Evolutionary conservation across 92 coral and sea anemone genomes (phyloP).

Genomic region (Hydrozoanthus gracilis): DNA sequence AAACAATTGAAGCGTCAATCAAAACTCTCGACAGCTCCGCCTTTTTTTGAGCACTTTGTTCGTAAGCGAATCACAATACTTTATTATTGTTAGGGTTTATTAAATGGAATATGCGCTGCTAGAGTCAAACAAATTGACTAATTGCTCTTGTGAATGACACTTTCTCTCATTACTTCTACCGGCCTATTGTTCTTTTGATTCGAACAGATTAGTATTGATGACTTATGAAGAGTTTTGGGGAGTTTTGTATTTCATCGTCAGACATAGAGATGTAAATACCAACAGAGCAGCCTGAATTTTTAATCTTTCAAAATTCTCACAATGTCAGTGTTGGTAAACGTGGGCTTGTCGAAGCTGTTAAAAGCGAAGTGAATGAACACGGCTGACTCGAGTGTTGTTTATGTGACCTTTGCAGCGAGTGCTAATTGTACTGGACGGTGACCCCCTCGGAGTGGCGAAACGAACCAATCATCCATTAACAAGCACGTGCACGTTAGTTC

Average conservation of each 20-base stretch:
- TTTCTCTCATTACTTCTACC: constrained; percentile 40
- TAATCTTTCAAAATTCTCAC: no score
- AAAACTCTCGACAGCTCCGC: constrained; percentile 48
- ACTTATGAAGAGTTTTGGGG: neutral
- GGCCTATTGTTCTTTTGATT: neutral
- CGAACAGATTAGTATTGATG: constrained; percentile 14
- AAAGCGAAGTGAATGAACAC: constrained; percentile 3
- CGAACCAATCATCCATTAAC: constrained; percentile 1
- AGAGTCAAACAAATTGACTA: constrained; percentile 58
- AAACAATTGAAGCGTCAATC: constrained; percentile 75
- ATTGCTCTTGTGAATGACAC: constrained; percentile 45
- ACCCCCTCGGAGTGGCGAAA: constrained; percentile 38
- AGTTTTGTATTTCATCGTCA: neutral
- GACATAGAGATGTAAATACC: no score
- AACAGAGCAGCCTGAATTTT: no score
- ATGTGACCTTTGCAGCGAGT: constrained; percentile 33
- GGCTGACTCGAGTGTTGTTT: constrained; percentile 11
- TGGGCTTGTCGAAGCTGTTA: neutral
- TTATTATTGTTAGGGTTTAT: constrained; percentile 49
- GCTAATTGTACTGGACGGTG: constrained; percentile 29
- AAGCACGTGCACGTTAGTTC: constrained; percentile 20
- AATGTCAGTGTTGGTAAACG: neutral
- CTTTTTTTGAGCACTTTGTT: constrained; percentile 42
- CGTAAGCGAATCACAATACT: constrained; percentile 50
- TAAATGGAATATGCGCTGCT: constrained; percentile 44